Evolutionary conservation across 2,797 vertebrate species (phyloP).

Genomic region (Malacoraja senta): DNA sequence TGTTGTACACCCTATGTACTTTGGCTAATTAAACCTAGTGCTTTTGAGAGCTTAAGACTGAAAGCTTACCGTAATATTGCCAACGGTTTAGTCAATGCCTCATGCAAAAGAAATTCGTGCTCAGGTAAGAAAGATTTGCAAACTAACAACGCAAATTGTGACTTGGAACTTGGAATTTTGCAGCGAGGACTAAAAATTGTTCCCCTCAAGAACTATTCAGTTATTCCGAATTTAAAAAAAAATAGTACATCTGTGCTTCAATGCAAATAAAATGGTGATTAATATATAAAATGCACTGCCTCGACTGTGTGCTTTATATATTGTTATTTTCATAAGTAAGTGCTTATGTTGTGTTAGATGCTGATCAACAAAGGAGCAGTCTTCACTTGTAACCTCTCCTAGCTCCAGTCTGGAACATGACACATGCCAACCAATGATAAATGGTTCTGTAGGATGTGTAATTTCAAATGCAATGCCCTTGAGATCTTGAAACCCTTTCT

Average conservation of each 20-base stretch:
- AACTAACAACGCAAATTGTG: background rate
- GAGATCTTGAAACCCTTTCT: conserved; percentile 96
- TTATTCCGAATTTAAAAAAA: background rate
- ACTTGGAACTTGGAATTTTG: background rate
- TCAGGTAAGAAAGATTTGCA: conserved; percentile 19
- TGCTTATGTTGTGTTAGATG: conserved; percentile 70
- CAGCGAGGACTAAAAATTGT: background rate
- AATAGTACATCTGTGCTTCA: no score
- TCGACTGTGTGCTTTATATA: background rate
- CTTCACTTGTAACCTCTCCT: conserved; percentile 96
- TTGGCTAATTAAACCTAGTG: conserved; percentile 14
- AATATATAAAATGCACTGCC: background rate
- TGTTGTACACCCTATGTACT: background rate
- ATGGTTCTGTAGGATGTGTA: conserved; percentile 95
- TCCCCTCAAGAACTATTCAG: background rate
- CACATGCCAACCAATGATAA: conserved; percentile 99
- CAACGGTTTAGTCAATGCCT: background rate
- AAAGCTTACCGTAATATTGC: background rate
- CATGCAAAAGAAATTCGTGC: background rate
- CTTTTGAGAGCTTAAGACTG: background rate
- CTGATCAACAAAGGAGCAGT: conserved; percentile 98
- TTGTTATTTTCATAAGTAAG: conserved; percentile 45
- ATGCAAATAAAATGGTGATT: background rate
- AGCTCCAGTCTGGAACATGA: conserved; percentile 97
- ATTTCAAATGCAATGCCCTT: conserved; percentile 99